phyloP scores from a whole-genome alignment of 2,888 invertebrate species.

The Rhaphigaster nebulosa region DNA sequence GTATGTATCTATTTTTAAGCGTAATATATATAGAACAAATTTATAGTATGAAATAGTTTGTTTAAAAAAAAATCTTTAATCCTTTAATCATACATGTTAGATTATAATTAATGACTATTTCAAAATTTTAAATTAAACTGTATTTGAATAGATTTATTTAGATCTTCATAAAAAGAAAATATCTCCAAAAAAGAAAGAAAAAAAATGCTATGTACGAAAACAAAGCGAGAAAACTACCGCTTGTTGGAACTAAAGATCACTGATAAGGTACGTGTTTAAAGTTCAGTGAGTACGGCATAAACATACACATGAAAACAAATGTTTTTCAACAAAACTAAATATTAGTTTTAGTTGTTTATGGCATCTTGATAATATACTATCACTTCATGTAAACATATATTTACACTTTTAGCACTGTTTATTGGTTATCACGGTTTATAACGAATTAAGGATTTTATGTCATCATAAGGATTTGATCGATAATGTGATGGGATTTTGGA shows the following conservation, averaged over 20 bases:
- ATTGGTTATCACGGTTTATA: not conserved
- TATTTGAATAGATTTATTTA: no score
- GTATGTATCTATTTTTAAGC: not conserved
- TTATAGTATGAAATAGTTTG: no score
- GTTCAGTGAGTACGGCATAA: not conserved
- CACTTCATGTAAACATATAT: not conserved
- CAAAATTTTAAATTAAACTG: not conserved
- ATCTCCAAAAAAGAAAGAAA: not conserved
- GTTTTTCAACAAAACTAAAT: not conserved
- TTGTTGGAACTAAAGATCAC: not conserved
- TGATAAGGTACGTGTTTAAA: not conserved
- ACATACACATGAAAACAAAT: not conserved
- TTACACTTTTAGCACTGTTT: not conserved
- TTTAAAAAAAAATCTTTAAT: no score
- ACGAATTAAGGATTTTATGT: no score
- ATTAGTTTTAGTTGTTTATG: not conserved
- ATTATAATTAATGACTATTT: not conserved
- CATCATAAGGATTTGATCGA: no score
- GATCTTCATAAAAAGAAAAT: no score
- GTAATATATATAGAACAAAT: no score
- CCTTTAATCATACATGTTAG: no score
- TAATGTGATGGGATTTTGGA: not conserved
- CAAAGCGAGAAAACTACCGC: not conserved
- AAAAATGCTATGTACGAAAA: not conserved
- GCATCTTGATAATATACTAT: not conserved